Conservation (phyloP, 2,888 invertebrate species). For the Xanthorhoe designata region DNA sequence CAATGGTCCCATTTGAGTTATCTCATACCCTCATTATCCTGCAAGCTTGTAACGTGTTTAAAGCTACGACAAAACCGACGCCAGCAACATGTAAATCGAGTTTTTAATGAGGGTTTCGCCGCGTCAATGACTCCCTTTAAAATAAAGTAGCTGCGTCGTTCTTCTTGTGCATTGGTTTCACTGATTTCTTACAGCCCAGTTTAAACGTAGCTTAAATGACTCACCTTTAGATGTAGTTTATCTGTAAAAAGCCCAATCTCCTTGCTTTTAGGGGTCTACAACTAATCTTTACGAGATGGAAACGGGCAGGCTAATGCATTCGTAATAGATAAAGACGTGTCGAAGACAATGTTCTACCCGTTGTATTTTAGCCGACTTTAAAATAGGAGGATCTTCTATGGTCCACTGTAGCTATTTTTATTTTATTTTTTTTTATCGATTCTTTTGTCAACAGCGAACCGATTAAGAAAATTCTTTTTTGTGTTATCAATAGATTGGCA, state of each 20-base stretch:
- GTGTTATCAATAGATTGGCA: too few species aligned
- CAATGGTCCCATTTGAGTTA: constrained; percentile 18
- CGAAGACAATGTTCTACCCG: too few species aligned
- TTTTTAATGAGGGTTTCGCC: not conserved
- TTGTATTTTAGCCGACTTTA: too few species aligned
- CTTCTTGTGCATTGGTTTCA: not conserved
- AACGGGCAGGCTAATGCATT: not conserved
- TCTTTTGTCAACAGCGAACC: too few species aligned
- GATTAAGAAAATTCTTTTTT: too few species aligned
- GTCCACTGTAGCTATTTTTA: too few species aligned
- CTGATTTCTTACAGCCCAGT: not conserved
- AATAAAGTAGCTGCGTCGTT: not conserved
- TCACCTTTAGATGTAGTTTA: not conserved
- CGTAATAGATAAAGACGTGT: not conserved
- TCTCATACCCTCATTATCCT: constrained; percentile 16
- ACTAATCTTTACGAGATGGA: not conserved
- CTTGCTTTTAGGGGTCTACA: not conserved
- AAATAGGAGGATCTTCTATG: too few species aligned
- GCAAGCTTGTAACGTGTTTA: constrained; percentile 18
- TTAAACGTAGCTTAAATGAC: not conserved
- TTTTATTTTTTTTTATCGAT: too few species aligned
- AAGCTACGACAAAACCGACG: constrained; percentile 2
- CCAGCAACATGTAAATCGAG: not conserved
- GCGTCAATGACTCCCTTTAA: not conserved
- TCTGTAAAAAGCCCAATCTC: too few species aligned